phyloP scores from a whole-genome alignment of 2,113 vertebrate genomes.

The Piprites chloris region DNA sequence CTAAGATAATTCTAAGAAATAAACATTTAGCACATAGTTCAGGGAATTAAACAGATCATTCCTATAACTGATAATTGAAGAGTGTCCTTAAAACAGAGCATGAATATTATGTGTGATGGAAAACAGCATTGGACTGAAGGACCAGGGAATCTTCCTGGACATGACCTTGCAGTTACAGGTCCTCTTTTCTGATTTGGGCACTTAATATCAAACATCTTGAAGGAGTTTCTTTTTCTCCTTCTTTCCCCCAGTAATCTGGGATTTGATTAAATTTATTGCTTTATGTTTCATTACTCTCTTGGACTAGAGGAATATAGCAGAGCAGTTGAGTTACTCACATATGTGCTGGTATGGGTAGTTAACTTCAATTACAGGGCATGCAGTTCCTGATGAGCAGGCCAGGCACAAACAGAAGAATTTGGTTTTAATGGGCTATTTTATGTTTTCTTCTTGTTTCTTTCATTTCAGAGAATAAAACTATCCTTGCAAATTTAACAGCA shows the following conservation, averaged over 20 bases:
- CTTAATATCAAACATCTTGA: neutral
- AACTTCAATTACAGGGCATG: neutral
- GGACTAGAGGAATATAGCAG: neutral
- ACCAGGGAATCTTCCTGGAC: neutral
- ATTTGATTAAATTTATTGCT: neutral
- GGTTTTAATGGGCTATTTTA: slow-evolving; percentile 1
- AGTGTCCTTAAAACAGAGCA: neutral
- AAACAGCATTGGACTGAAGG: neutral
- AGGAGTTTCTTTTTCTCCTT: neutral
- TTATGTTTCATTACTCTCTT: neutral
- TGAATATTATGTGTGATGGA: neutral
- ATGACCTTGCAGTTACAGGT: neutral
- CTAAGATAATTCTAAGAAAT: neutral
- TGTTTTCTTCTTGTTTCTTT: slow-evolving; percentile 7
- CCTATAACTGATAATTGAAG: neutral
- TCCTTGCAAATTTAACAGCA: neutral
- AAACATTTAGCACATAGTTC: neutral
- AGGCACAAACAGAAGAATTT: neutral
- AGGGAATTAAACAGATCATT: neutral
- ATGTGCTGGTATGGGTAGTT: neutral
- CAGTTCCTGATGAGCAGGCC: neutral
- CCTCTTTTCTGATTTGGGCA: rapidly evolving
- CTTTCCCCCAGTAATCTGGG: neutral
- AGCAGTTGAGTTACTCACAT: neutral
- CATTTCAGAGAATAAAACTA: neutral